Evolutionary conservation across 2,113 vertebrate genomes (phyloP).

Genomic region (Platichthys stellatus): DNA sequence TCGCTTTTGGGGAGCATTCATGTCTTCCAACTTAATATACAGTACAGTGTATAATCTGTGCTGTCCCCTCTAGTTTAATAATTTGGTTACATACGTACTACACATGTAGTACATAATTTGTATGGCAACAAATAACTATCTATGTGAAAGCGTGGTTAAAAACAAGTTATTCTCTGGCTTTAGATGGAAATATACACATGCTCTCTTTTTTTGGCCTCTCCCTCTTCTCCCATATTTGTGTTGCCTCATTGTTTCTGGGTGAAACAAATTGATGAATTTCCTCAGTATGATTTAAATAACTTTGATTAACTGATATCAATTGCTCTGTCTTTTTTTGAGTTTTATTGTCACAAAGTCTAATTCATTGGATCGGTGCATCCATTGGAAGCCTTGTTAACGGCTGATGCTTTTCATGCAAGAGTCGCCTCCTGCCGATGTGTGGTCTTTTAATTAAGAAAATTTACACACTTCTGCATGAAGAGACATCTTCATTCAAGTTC

Average conservation of each 20-base stretch:
- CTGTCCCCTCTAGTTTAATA: too few relatives aligned
- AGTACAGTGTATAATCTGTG: too few relatives aligned
- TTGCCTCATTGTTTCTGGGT: not conserved
- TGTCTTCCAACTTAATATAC: too few relatives aligned
- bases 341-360: conserved; percentile 40
- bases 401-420: conserved; percentile 55
- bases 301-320: not conserved
- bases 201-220: conserved; percentile 40
- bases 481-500: conserved; percentile 49
- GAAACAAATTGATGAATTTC: not conserved
- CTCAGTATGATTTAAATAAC: conserved; percentile 1
- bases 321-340: conserved; percentile 20
- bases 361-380: conserved; percentile 36
- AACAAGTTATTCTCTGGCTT: too few relatives aligned
- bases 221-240: conserved; percentile 21
- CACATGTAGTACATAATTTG: too few relatives aligned
- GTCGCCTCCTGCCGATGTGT: conserved; percentile 34
- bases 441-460: conserved; percentile 42
- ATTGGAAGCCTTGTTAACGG: conserved; percentile 47
- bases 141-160: too few relatives aligned
- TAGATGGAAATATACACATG: not conserved
- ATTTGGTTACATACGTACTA: not conserved
- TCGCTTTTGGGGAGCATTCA: too few relatives aligned
- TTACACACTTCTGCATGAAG: conserved; percentile 57
- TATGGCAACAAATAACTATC: too few relatives aligned